Base-by-base conservation (phyloP, 1,140 invertebrate genomes). In the Grapholita molesta region DNA sequence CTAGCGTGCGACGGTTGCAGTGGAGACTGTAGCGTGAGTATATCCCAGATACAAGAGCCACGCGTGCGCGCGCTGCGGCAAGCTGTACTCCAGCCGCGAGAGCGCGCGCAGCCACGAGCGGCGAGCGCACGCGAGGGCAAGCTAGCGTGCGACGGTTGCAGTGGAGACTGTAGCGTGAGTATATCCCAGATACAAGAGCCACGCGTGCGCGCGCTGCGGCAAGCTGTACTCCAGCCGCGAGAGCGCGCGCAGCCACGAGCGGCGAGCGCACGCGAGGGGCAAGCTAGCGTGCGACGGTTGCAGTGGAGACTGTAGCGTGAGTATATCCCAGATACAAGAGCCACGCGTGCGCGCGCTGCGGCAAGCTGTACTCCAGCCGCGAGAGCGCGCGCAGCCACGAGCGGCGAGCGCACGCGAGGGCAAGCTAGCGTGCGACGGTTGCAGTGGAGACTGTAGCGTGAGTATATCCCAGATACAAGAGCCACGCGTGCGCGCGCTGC, bases 301-400 rank as follows among this genome's bases (percentile, higher is more conserved):
- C 18, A 48, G 21, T 21, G 21, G 21, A 1, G 42, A 21, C 61
- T 78, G 73, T 64, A n/a, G n/a, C n/a, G n/a, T n/a, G n/a, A n/a
- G n/a, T n/a, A n/a, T n/a, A n/a, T n/a, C n/a, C n/a, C n/a, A n/a
- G n/a, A n/a, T n/a, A n/a, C 1, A 74, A 72, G 7, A 30, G 35
- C 4, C 67, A 74, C 61, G 24, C 64, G 0, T 86, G 82, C 55
- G 55, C 12, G 5, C 15, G 64, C 0, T 85, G 83, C 61, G 23
- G 48, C 1, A 68, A 74, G 0, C 52, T 18, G 0, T 85, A 81
- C 64, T 78, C 74, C 48, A 79, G 75, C 15, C 18, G 65, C 0
- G 82, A 79, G 21, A 74, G 78, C 0, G 38, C 84, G 5, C 33
- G 79, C 2, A 66, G 75, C 7, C 82, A 84, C 66, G 64, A 30